Evolutionary conservation across 2,113 vertebrate species (phyloP).

Genomic region (Calyptommatus sinebrachiatus): DNA sequence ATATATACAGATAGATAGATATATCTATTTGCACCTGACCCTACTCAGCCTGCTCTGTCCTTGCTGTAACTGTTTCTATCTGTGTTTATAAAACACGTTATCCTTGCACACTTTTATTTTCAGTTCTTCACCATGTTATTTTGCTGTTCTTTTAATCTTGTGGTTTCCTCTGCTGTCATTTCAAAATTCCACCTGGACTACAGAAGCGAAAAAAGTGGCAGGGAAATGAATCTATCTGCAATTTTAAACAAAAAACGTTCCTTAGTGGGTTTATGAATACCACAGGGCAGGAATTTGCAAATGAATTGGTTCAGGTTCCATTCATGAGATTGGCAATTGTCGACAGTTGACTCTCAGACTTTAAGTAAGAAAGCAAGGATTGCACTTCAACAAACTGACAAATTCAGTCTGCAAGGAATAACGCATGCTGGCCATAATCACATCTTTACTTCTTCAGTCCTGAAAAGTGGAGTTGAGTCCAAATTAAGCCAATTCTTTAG

Average conservation of each 20-base stretch:
- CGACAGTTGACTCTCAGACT: conserved; percentile 37
- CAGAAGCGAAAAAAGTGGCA: conserved; percentile 24
- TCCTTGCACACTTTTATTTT: conserved; percentile 78
- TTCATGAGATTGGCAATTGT: conserved; percentile 54
- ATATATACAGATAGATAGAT: conserved; percentile 63
- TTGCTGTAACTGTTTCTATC: conserved; percentile 81
- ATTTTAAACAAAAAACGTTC: neutral
- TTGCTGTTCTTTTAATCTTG: conserved; percentile 26
- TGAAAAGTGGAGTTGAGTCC: fast-evolving
- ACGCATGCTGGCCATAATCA: neutral
- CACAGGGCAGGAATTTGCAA: conserved; percentile 48
- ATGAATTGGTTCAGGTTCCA: conserved; percentile 78
- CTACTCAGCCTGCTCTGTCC: conserved; percentile 71
- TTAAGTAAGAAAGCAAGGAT: conserved; percentile 27
- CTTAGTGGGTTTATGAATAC: neutral
- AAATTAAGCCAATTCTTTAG: neutral
- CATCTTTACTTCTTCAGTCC: neutral
- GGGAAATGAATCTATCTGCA: neutral
- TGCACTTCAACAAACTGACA: conserved; percentile 31
- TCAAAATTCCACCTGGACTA: conserved; percentile 50
- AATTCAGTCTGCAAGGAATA: too few species aligned
- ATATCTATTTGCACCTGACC: conserved; percentile 71
- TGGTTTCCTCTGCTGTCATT: conserved; percentile 64
- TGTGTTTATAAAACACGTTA: conserved; percentile 83
- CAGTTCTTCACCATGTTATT: conserved; percentile 59